phyloP scores from a whole-genome alignment of 2,888 invertebrate genomes.

The Tricholauxania praeusta region DNA sequence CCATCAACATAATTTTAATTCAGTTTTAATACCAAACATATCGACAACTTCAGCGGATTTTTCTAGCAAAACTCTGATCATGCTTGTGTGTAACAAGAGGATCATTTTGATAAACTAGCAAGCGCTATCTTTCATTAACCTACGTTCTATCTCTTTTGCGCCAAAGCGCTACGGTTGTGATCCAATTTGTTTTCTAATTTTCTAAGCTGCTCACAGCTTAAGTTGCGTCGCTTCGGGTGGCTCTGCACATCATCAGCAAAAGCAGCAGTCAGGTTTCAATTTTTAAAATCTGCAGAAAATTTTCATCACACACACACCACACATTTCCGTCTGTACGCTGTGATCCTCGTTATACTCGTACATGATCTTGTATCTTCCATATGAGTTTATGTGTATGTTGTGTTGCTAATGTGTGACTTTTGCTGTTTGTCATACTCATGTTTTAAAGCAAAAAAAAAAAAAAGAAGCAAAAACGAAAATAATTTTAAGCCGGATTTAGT shows the following conservation, averaged over 20 bases:
- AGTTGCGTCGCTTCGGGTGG: slow-evolving; percentile 42
- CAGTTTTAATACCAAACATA: neutral
- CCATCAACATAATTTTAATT: slow-evolving; percentile 4
- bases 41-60: neutral
- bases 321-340: slow-evolving; percentile 9
- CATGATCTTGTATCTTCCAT: neutral
- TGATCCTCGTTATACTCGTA: slow-evolving; percentile 1
- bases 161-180: neutral
- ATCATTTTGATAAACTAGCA: slow-evolving; percentile 1
- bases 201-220: slow-evolving; percentile 33
- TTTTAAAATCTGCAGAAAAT: slow-evolving; percentile 9
- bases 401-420: slow-evolving; percentile 62
- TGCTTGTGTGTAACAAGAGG: slow-evolving; percentile 16
- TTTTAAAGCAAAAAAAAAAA: slow-evolving; percentile 39
- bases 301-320: slow-evolving; percentile 20
- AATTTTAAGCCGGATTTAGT: slow-evolving; percentile 67
- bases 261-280: neutral
- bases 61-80: neutral
- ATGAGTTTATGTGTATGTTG: slow-evolving; percentile 35
- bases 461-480: slow-evolving; percentile 44
- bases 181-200: slow-evolving; percentile 34
- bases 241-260: slow-evolving; percentile 45
- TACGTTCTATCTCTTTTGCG: neutral
- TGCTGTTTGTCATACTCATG: slow-evolving; percentile 49
- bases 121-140: neutral